Percentiles rank a stretch among this genome's conserved stretches.
These are phyloP conservation scores for Timema podura DNA, from an alignment of 2,888 invertebrate species.

Conservation along the genomic window DNA sequence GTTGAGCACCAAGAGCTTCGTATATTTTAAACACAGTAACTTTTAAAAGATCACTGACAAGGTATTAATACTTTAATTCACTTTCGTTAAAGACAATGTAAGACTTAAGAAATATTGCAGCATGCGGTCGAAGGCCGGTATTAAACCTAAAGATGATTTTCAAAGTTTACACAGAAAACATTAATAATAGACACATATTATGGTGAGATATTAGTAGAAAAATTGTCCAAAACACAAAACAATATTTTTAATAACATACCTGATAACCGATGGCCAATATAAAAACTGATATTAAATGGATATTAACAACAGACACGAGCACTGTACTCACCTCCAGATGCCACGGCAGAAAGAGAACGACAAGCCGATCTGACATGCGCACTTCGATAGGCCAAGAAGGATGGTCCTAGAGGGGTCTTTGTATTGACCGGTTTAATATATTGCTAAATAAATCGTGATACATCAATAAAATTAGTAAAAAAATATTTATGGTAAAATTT, in stretches of 20 bases:
- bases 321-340: conserved; percentile 41
- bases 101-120: no score
- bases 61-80: no score
- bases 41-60: no score
- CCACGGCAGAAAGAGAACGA: conserved; percentile 43
- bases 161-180: no score
- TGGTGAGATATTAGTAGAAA: conserved; percentile 15
- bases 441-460: not conserved
- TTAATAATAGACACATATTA: no score
- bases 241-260: conserved; percentile 5
- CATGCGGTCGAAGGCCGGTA: no score
- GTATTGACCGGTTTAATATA: conserved; percentile 18
- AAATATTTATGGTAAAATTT: no score
- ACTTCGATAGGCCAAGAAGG: conserved; percentile 19
- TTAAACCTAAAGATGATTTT: no score
- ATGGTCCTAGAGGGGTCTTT: conserved; percentile 21
- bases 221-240: not conserved
- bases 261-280: conserved; percentile 19
- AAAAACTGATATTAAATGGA: conserved; percentile 20
- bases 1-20: no score
- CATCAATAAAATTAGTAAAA: no score
- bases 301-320: conserved; percentile 21
- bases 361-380: conserved; percentile 36
- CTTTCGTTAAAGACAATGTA: no score
- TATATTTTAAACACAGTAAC: no score